Conservation (phyloP, 2,797 vertebrate species). For the Sebastes hopkinsi region DNA sequence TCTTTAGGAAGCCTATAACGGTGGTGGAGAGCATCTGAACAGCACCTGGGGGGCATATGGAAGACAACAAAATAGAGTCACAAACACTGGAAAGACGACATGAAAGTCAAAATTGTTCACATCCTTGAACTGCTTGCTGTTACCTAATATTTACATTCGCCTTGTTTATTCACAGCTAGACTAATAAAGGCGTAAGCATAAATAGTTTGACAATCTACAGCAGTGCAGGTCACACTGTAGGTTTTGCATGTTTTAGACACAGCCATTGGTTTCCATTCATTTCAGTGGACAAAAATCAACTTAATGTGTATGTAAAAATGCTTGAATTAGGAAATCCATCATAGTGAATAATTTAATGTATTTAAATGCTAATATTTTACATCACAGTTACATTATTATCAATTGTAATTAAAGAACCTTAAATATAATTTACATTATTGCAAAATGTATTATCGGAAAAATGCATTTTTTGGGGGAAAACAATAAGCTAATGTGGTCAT, state of each 20-base stretch:
- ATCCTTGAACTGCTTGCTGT: background rate
- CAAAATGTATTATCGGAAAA: background rate
- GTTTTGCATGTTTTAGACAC: background rate
- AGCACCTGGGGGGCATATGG: slow-evolving; percentile 81
- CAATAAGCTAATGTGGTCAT: background rate
- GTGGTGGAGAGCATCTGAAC: slow-evolving; percentile 97
- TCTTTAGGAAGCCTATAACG: slow-evolving; percentile 91
- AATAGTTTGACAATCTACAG: background rate
- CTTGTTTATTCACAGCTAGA: background rate
- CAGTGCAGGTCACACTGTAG: background rate
- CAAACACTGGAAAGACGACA: background rate
- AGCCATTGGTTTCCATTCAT: background rate
- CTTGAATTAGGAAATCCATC: background rate
- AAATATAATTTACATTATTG: background rate
- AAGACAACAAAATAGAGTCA: background rate
- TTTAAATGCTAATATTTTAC: background rate
- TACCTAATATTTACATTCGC: background rate
- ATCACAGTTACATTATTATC: background rate
- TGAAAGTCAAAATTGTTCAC: background rate
- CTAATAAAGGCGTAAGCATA: background rate
- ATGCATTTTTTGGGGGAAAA: background rate
- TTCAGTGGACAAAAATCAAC: background rate
- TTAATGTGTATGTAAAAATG: background rate
- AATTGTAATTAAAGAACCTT: background rate
- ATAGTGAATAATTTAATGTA: background rate